These are phyloP conservation scores for Myiagra hebetior DNA, from an alignment of 2,113 vertebrate genomes.

Conservation along the genomic window DNA sequence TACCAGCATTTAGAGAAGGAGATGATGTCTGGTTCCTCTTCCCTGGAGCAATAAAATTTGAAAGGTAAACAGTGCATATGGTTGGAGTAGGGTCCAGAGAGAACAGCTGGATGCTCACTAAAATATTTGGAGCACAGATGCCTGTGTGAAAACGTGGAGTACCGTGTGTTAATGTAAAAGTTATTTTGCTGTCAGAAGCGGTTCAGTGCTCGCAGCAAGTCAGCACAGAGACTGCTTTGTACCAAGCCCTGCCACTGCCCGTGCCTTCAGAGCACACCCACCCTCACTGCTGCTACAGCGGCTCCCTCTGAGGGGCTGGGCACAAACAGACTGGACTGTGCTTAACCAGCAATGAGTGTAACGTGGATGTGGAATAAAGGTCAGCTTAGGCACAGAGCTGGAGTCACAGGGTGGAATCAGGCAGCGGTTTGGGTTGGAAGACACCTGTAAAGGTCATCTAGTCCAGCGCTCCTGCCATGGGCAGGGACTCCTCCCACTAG, in stretches of 20 bases:
- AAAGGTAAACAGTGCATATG: not conserved
- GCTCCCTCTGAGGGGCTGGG: not conserved
- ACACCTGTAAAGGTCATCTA: not conserved
- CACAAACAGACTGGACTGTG: not conserved
- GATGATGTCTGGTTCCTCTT: not conserved
- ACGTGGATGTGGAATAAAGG: not conserved
- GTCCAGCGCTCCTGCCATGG: not conserved
- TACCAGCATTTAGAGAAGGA: not conserved
- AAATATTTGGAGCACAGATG: not conserved
- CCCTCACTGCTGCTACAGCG: accelerated
- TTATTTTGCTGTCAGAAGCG: not conserved
- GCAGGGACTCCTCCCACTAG: not conserved
- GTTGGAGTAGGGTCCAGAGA: not conserved
- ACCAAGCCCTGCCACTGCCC: no score
- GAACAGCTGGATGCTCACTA: not conserved
- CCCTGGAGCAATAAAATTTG: not conserved
- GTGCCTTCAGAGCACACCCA: not conserved
- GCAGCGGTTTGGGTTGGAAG: not conserved
- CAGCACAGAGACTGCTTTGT: not conserved
- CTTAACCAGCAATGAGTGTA: not conserved
- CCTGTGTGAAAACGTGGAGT: not conserved
- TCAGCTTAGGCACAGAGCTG: not conserved
- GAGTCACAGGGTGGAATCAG: not conserved
- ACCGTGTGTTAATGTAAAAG: not conserved
- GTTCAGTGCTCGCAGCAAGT: not conserved